phyloP scores from a whole-genome alignment of 2,797 vertebrate species.

The Spinus pinus region DNA sequence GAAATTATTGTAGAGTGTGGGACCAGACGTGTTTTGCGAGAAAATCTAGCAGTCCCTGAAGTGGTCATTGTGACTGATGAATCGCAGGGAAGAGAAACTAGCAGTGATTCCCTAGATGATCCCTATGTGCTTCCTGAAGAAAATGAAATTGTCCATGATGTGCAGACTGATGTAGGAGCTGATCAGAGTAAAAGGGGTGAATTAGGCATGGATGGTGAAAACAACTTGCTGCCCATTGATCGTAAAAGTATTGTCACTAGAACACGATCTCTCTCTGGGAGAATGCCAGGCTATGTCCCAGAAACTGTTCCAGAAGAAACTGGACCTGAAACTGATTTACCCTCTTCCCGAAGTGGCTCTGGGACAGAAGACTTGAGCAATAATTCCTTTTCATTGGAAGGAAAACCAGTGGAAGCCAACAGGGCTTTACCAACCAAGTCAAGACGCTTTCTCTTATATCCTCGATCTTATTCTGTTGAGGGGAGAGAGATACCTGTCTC shows the following conservation, averaged over 20 bases:
- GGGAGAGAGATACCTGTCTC: slow-evolving; percentile 80
- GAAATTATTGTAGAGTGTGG: background rate
- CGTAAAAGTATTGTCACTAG: slow-evolving; percentile 78
- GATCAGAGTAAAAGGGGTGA: slow-evolving; percentile 35
- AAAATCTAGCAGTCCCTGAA: slow-evolving; percentile 30
- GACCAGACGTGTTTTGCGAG: background rate
- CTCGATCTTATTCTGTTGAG: slow-evolving; percentile 88
- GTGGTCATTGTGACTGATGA: slow-evolving; percentile 51
- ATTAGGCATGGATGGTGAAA: slow-evolving; percentile 66
- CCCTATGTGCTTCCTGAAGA: slow-evolving; percentile 72
- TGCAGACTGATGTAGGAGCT: background rate
- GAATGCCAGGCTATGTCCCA: slow-evolving; percentile 84
- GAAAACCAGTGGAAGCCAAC: slow-evolving; percentile 70
- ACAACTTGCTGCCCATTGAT: slow-evolving; percentile 71
- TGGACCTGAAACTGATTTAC: slow-evolving; percentile 77
- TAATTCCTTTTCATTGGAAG: slow-evolving; percentile 58
- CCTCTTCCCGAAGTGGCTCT: slow-evolving; percentile 71
- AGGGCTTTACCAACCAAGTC: slow-evolving; percentile 80
- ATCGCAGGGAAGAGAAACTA: slow-evolving; percentile 12
- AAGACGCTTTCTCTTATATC: slow-evolving; percentile 85
- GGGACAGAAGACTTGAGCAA: slow-evolving; percentile 29
- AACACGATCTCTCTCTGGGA: slow-evolving; percentile 87
- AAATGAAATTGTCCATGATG: slow-evolving; percentile 2
- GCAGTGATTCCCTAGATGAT: slow-evolving; percentile 51
- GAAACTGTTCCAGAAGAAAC: slow-evolving; percentile 96